Base-by-base conservation (phyloP, 2,797 vertebrate genomes). In the Falco peregrinus region DNA sequence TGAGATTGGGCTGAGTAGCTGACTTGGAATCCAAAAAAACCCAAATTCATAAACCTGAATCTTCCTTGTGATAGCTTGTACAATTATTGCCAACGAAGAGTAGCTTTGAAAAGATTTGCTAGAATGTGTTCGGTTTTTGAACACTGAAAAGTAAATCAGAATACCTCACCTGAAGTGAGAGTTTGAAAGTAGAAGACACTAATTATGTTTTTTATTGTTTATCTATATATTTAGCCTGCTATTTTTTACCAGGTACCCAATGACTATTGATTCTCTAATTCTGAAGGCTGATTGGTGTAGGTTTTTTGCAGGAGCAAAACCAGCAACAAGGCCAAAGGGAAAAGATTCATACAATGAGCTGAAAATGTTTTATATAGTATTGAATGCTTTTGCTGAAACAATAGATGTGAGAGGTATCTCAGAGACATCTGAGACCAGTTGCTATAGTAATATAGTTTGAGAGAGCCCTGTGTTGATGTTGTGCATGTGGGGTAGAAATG, bases 391-490 rank as follows among this genome's bases (percentile, higher is more conserved):
- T 51, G 29, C 76, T 88, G 83, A 91, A 78, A 90, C 53, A 79
- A 74, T 65, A 41, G 29, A 78, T 56, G 84, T 76, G 53, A 87
- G 76, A 79, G 54, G 71, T n/a, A 50, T 84, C 60, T 93, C 48
- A 87, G 76, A 79, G 54, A 75, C 37, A 50, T 84, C 60, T 93
- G 84, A 88, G 47, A 87, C 35, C 65, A 88, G 91, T 95, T 97
- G 86, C 93, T 87, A 96, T 92, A 96, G 92, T 54, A 95, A 85
- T 93, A 74, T 21, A 50, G 37, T 87, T 82, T 57, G 56, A 90
- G 78, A 81, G 13, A 87, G 53, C 20, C 68, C 35, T 0, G 1
- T 84, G 71, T 93, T 96, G 90, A 87, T 84, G 69, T 63, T 95
- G 65, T 83, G 59, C 81, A 47, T 95, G 90, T 75, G 59, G 90